Evolutionary conservation across 2,888 invertebrate genomes (phyloP).

Genomic region (Drosophila ochracea): DNA sequence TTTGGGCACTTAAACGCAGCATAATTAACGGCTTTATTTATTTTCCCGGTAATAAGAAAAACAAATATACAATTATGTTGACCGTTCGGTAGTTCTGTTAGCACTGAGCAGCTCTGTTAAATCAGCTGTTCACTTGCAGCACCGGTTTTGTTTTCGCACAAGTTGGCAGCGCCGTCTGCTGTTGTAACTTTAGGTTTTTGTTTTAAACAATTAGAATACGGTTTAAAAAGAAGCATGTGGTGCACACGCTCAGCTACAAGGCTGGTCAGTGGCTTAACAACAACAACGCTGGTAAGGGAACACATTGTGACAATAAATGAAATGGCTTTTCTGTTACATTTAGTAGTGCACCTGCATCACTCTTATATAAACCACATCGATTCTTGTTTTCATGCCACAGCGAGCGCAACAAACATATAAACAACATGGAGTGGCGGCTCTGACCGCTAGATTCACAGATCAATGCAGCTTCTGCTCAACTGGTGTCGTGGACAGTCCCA

Average conservation of each 20-base stretch:
- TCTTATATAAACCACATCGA: constrained; percentile 80
- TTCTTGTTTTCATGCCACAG: constrained; percentile 39
- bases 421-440: constrained; percentile 21
- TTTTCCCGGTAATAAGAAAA: constrained; percentile 4
- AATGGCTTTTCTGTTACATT: not conserved
- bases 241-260: constrained; percentile 64
- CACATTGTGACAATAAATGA: not conserved
- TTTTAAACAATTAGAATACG: constrained; percentile 42
- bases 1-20: constrained; percentile 48
- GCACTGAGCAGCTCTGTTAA: constrained; percentile 22
- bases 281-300: constrained; percentile 62
- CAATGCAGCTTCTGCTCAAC: constrained; percentile 57
- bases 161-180: constrained; percentile 41
- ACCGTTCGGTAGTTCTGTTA: not conserved
- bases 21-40: constrained; percentile 26
- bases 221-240: constrained; percentile 65
- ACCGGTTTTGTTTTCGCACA: not conserved
- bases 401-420: constrained; percentile 54
- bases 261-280: constrained; percentile 45
- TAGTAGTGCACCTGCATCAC: constrained; percentile 17
- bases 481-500: constrained; percentile 55
- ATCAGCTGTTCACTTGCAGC: constrained; percentile 27
- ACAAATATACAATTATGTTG: not conserved
- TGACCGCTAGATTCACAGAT: not conserved
- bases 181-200: constrained; percentile 33